A percentile compares a stretch with the other conserved stretches of the same genome.
These are phyloP conservation scores for Dromaius novaehollandiae DNA, from an alignment of 2,113 vertebrate species.

Conservation along the genomic window DNA sequence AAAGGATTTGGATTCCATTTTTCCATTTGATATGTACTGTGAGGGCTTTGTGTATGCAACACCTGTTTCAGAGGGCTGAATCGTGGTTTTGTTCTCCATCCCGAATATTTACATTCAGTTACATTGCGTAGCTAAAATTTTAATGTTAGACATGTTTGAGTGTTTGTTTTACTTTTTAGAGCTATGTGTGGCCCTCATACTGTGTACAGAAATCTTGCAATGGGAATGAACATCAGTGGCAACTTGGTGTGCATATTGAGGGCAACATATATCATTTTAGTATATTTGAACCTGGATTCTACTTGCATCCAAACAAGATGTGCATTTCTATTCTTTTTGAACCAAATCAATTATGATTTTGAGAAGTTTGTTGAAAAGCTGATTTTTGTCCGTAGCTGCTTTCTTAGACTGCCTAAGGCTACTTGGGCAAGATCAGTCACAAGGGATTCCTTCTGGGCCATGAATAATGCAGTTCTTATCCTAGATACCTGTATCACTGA, in stretches of 20 bases:
- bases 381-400: background rate
- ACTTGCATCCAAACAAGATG: background rate
- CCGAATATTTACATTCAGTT: conserved; percentile 45
- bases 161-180: conserved; percentile 44
- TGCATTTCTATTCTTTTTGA: background rate
- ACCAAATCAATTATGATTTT: background rate
- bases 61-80: conserved; percentile 25
- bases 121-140: conserved; percentile 9
- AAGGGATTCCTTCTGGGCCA: background rate
- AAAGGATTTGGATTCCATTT: background rate
- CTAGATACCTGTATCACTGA: background rate
- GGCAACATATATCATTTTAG: background rate
- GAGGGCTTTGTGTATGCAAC: background rate
- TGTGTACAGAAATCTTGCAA: background rate
- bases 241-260: background rate
- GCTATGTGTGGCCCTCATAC: background rate
- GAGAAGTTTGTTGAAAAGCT: background rate
- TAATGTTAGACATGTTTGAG: background rate
- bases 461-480: background rate
- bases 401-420: background rate
- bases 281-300: background rate
- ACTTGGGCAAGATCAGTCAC: background rate
- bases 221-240: background rate
- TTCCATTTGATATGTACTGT: background rate
- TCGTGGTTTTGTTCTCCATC: conserved; percentile 13